Evolutionary conservation across 2,797 vertebrate species (phyloP), one percentile per base, ranked within the genome.

Genomic region (Vultur gryphus): DNA sequence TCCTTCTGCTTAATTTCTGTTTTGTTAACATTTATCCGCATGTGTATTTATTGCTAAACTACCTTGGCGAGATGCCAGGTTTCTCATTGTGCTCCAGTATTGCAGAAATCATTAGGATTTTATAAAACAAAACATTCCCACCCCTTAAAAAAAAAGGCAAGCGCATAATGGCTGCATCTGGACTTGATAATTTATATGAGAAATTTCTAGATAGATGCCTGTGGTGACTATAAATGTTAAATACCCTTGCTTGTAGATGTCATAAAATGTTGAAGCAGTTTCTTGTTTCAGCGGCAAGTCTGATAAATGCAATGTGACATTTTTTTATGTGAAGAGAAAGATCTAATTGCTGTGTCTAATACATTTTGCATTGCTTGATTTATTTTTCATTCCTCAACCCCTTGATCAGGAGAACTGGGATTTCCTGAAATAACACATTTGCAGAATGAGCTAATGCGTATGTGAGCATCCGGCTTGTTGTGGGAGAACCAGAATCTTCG

Each of bases 31-130:
- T 89, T 92, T 95, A 91, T 79, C 67, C 8, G 3, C 65, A 49
- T 87, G 87, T 84, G 81, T 93, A 58, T 95, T 93, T 92, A 61
- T 91, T 83, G 87, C 82, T 96, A 87, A 95, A 95, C 88, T 87
- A 65, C 31, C 25, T 65, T 58, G 39, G 79, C 24, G 3, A 52
- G 18, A 13, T 84, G 94, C 92, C 94, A 95, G 0, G 25, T 61
- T 78, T 87, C 41, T 94, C 79, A 81, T 90, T 95, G 88, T 69
- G 46, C 43, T 92, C 72, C 75, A 76, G 64, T 81, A 87, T 73
- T 89, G 89, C 94, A 96, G 93, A 94, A 95, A 49, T 95, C 82
- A 70, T 95, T 83, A 67, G 92, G 92, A 77, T 92, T 92, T 91
- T 23, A 35, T 57, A 87, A 96, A 89, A 1, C 71, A 85, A 91